Evolutionary conservation across 2,888 invertebrate genomes (phyloP), one percentile per base, ranked within the genome.

Genomic region (Hirtodrosophila alboralis): DNA sequence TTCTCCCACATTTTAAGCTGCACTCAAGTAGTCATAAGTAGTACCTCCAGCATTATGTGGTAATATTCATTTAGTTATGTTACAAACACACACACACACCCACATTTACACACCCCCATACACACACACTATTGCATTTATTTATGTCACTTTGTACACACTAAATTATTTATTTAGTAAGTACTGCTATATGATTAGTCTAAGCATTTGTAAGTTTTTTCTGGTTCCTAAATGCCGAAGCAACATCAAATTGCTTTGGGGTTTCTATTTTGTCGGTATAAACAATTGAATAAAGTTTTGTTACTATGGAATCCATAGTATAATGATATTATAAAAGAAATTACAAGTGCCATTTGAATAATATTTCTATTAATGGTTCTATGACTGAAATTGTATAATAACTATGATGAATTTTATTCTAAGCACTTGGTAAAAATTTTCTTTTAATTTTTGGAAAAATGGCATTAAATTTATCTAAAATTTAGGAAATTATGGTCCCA

Each of bases 191-290:
- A 33, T 37, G 49, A 45, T 36, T 52, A 49, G 44, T 36, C 31
- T 26, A 45, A 47, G 37, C 30, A 64, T 28, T 51, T 41, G 43
- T 63, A 77, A 52, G 61, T 67, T 67, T 53, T 49, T 23, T 54
- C 38, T 75, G 69, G 81, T 85, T 81, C 81, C 85, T 81, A 77
- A 64, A 61, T 30, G 61, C 60, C 43, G 33, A 51, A 53, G 65
- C 58, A 59, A 52, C 23, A n/a, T 4, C 0, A n/a, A 14, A 33
- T 47, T 52, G 43, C 56, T 45, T 48, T 43, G 45, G 54, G 8
- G 44, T 36, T 63, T 14, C 52, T 67, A n/a, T n/a, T 62, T 71
- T 49, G 54, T 45, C 21, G 41, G 21, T 56, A 36, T 40, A 61
- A 66, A 48, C 38, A 37, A 45, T 56, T 62, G 34, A 71, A 67